Conservation (phyloP, 2,888 invertebrate genomes). For the Monoplex corrugatus region DNA sequence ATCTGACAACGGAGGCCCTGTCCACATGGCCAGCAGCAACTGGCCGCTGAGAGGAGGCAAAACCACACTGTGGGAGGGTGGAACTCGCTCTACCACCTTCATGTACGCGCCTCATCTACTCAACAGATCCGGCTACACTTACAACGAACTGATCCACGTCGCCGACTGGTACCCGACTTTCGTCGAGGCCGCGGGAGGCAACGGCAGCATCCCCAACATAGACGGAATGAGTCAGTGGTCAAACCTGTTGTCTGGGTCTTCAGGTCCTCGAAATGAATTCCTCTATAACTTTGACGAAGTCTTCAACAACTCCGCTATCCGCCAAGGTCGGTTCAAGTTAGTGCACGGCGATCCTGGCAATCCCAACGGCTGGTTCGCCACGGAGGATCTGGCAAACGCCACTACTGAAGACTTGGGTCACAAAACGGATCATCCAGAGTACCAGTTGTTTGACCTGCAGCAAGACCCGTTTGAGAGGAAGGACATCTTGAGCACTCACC, state of each 20-base stretch:
- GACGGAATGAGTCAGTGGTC: slow-evolving; percentile 41
- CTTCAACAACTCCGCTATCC: slow-evolving; percentile 26
- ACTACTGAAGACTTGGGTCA: not conserved
- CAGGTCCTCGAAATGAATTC: slow-evolving; percentile 34
- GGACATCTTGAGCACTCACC: not conserved
- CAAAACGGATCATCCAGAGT: not conserved
- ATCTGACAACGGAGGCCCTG: slow-evolving; percentile 68
- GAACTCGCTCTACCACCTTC: slow-evolving; percentile 80
- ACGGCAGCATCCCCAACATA: not conserved
- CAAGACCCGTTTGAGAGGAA: not conserved
- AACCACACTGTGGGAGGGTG: slow-evolving; percentile 93
- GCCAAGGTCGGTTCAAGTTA: slow-evolving; percentile 18
- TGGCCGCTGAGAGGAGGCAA: slow-evolving; percentile 84
- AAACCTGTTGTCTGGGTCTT: not conserved
- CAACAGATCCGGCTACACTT: not conserved
- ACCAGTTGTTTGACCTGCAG: slow-evolving; percentile 27
- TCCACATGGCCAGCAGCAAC: slow-evolving; percentile 79
- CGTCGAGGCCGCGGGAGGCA: slow-evolving; percentile 27
- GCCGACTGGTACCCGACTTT: slow-evolving; percentile 40
- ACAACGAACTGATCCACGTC: slow-evolving; percentile 36
- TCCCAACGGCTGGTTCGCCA: slow-evolving; percentile 39
- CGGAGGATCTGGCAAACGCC: slow-evolving; percentile 6
- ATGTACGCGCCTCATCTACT: slow-evolving; percentile 81
- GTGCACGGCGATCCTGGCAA: not conserved
- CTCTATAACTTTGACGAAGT: slow-evolving; percentile 39